These are phyloP conservation scores for Odontomyia ornata DNA, from an alignment of 2,888 invertebrate species.

Conservation along the genomic window DNA sequence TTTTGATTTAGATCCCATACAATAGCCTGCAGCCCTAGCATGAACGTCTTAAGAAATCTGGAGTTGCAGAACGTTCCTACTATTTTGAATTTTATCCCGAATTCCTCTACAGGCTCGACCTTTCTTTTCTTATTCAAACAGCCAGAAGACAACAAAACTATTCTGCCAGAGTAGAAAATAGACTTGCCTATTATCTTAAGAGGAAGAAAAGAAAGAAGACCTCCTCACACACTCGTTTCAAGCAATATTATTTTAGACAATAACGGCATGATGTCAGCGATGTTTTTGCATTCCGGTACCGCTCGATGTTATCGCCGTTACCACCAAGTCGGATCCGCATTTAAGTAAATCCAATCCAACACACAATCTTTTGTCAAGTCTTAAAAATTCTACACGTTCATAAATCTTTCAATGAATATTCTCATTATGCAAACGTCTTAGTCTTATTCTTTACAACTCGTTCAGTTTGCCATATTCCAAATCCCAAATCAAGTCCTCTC, in stretches of 20 bases:
- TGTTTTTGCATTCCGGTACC: conserved; percentile 8
- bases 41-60: too few species aligned
- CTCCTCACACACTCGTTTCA: background rate
- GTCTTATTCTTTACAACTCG: conserved; percentile 8
- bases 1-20: too few species aligned
- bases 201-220: background rate
- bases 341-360: too few species aligned
- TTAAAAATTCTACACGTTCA: background rate
- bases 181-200: background rate
- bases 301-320: background rate
- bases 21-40: too few species aligned
- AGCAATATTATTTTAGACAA: conserved; percentile 19
- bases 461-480: background rate
- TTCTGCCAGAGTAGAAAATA: background rate
- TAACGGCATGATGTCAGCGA: conserved; percentile 25
- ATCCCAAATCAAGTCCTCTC: background rate
- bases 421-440: conserved; percentile 30
- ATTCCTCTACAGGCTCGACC: background rate
- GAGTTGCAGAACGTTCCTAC: background rate
- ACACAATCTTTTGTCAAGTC: too few species aligned
- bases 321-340: too few species aligned
- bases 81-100: background rate
- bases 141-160: background rate
- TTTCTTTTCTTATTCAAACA: background rate
- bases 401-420: conserved; percentile 5